Base-by-base conservation (phyloP, 2,113 vertebrate genomes). In the Mustela nigripes region DNA sequence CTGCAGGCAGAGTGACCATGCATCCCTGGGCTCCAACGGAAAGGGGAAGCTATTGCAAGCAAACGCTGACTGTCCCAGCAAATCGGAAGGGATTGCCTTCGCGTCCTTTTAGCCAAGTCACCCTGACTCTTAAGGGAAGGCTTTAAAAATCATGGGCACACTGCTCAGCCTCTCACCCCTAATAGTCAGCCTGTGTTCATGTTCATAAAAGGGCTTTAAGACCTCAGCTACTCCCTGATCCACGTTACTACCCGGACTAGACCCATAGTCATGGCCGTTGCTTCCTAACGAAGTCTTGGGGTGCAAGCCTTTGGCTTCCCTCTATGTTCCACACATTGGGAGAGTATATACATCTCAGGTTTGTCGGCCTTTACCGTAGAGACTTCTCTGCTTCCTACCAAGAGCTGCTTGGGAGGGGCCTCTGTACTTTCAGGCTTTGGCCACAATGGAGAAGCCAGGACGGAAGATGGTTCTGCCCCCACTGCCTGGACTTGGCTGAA, bases 341-440 rank as follows among this genome's bases (percentile, higher is more conserved):
- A 78, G 62, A 22, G 5, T 1, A 2, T 3, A 10, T 11, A 5
- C 1, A 1, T 60, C 21, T 76, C n/a, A 3, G 71, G 19, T 5
- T 1, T 0, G 0, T 56, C 22, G 19, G 48, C 22, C 15, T 48
- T 80, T n/a, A 4, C 12, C 19, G 19, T 31, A 22, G 4, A 73
- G 60, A 36, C 14, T 11, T 73, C 56, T 82, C 33, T 15, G 42
- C 28, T 84, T n/a, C 14, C 1, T 24, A 39, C 42, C 18, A 78
- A 86, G 50, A 71, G 36, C 19, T 11, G 7, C 60, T 11, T 28
- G 53, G 58, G 33, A 71, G 16, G 0, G 10, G 31, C 18, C 6
- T 9, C 36, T 8, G 5, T 9, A 26, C 69, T 42, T 39, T 31
- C 73, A 60, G 36, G 22, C 19, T 89, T 36, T 94, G 63, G 69